These are phyloP conservation scores for Platynereis dumerilii DNA, from an alignment of 2,888 invertebrate species.

Conservation along the genomic window DNA sequence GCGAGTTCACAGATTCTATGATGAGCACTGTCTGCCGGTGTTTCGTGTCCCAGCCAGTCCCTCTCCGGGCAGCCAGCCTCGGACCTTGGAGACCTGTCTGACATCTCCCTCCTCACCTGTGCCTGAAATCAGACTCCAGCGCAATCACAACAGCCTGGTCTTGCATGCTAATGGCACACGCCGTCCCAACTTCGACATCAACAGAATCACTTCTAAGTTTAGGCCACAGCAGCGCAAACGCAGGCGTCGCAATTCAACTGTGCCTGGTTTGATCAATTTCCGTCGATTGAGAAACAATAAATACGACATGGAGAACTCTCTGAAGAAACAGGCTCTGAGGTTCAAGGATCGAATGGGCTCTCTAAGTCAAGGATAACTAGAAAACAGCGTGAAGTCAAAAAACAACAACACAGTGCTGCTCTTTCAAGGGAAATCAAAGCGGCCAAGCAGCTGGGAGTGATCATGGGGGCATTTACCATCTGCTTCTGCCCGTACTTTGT, in stretches of 20 bases:
- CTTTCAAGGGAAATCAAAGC: conserved; percentile 65
- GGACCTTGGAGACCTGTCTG: conserved; percentile 20
- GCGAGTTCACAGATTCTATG: conserved; percentile 43
- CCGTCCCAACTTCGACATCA: background rate
- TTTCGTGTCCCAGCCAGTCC: background rate
- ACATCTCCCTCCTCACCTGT: conserved; percentile 16
- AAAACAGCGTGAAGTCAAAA: conserved; percentile 29
- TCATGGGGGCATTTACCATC: conserved; percentile 69
- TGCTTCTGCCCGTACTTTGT: conserved; percentile 71
- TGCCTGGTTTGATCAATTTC: conserved; percentile 6
- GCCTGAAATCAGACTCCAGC: background rate
- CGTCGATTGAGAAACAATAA: conserved; percentile 1
- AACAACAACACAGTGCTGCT: conserved; percentile 37
- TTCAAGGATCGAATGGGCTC: conserved; percentile 53
- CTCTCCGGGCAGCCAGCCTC: background rate
- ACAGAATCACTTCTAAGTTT: conserved; percentile 1
- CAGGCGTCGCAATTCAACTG: background rate
- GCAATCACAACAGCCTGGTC: background rate
- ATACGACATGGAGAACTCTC: conserved; percentile 24
- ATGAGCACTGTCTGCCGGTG: conserved; percentile 17
- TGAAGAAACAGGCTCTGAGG: conserved; percentile 29
- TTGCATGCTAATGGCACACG: conserved; percentile 6
- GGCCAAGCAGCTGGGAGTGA: conserved; percentile 69
- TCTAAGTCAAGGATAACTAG: conserved; percentile 7
- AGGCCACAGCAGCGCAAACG: background rate